These are phyloP conservation scores for Barbus barbus DNA, from an alignment of 2,113 vertebrate species.

Conservation along the genomic window DNA sequence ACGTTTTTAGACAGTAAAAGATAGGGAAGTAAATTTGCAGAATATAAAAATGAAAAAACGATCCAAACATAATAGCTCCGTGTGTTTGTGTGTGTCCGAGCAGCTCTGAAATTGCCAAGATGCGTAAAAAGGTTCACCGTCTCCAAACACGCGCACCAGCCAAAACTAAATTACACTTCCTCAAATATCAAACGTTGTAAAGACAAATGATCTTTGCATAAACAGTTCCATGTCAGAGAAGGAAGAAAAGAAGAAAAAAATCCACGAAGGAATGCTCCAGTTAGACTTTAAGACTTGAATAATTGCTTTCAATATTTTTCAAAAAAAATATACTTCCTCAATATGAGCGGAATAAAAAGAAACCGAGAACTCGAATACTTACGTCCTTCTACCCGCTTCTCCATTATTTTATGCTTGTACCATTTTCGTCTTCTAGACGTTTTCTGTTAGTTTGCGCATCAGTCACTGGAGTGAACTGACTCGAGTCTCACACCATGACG, in stretches of 20 bases:
- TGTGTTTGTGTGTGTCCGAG: not conserved
- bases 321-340: not conserved
- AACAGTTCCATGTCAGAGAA: not conserved
- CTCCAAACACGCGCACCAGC: not conserved
- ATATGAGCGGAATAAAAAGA: not conserved
- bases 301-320: not conserved
- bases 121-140: not conserved
- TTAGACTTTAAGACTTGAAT: no score
- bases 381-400: no score
- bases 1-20: not conserved
- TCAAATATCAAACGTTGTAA: not conserved
- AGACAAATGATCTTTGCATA: not conserved
- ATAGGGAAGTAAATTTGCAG: not conserved
- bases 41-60: not conserved
- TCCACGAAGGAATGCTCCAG: not conserved
- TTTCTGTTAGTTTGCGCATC: not conserved
- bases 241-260: no score
- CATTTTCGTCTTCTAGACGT: not conserved
- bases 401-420: not conserved
- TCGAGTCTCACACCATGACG: not conserved
- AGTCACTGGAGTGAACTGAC: not conserved
- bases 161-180: not conserved
- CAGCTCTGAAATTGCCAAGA: not conserved
- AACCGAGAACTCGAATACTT: not conserved
- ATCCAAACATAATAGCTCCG: not conserved